Evolutionary conservation across 1,140 invertebrate species (phyloP).

Genomic region (Drosophila arawakana): DNA sequence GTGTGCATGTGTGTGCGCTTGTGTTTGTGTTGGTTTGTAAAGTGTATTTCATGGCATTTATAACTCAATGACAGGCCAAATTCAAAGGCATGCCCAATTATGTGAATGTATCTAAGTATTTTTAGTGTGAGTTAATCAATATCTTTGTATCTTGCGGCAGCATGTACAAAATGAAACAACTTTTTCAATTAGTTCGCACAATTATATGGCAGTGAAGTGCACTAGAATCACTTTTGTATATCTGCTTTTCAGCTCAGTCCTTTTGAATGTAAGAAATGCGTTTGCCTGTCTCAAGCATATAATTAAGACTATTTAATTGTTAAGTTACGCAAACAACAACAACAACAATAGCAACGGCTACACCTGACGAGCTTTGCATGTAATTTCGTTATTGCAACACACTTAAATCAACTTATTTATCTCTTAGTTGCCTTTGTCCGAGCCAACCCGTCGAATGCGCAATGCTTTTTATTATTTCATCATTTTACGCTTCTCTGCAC

Average conservation of each 20-base stretch:
- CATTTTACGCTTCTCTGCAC: slow-evolving; percentile 62
- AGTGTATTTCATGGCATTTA: slow-evolving; percentile 24
- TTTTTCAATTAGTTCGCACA: slow-evolving; percentile 77
- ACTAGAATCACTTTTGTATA: slow-evolving; percentile 61
- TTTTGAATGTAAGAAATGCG: background rate
- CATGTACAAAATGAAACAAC: slow-evolving; percentile 60
- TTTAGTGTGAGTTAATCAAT: slow-evolving; percentile 21
- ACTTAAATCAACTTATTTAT: slow-evolving; percentile 33
- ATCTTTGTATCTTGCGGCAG: slow-evolving; percentile 36
- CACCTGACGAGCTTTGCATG: slow-evolving; percentile 56
- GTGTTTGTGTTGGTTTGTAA: background rate
- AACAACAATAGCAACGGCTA: slow-evolving; percentile 22
- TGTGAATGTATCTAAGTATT: slow-evolving; percentile 31
- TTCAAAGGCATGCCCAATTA: slow-evolving; percentile 39
- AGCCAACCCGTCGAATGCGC: slow-evolving; percentile 28
- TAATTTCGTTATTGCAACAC: slow-evolving; percentile 45
- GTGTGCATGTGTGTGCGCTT: background rate
- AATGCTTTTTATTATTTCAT: slow-evolving; percentile 71
- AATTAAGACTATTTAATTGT: slow-evolving; percentile 67
- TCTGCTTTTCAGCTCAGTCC: background rate
- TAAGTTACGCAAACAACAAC: slow-evolving; percentile 37
- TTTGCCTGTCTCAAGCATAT: slow-evolving; percentile 53
- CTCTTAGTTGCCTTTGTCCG: slow-evolving; percentile 6
- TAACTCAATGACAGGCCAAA: slow-evolving; percentile 23
- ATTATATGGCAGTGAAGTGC: slow-evolving; percentile 70